Percentiles rank a stretch among this genome's conserved stretches.
Evolutionary conservation across 92 coral and sea anemone genomes (phyloP).

Genomic region (Parazoanthus darwini): DNA sequence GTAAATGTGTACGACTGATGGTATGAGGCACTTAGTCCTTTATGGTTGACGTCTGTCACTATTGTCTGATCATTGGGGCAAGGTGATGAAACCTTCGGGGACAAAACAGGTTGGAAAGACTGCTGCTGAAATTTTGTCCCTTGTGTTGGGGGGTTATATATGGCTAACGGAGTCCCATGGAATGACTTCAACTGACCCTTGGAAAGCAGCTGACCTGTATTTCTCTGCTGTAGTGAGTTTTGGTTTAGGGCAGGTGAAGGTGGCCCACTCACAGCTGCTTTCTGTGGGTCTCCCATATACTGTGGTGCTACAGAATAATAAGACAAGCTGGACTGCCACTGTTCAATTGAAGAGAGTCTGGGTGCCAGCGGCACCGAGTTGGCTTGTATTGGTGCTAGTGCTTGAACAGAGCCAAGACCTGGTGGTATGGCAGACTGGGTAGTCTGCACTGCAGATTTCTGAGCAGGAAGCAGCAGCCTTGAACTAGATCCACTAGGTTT

Average conservation of each 20-base stretch:
- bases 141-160: not conserved
- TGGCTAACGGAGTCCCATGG: constrained; percentile 26
- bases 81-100: constrained; percentile 27
- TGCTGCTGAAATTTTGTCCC: constrained; percentile 12
- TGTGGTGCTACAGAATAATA: constrained; percentile 4
- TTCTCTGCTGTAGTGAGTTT: not conserved
- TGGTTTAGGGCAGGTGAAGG: not conserved
- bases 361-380: constrained; percentile 32
- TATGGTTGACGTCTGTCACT: not conserved
- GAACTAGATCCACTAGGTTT: constrained; percentile 21
- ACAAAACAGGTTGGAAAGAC: constrained; percentile 16
- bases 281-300: constrained; percentile 24
- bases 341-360: constrained; percentile 10
- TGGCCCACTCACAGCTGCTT: not conserved
- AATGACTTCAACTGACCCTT: constrained; percentile 41
- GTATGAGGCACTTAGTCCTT: not conserved
- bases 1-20: not conserved
- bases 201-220: constrained; percentile 2
- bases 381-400: constrained; percentile 6
- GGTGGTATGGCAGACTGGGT: not conserved
- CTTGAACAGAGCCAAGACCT: not conserved
- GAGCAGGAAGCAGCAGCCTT: constrained; percentile 33
- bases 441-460: constrained; percentile 10
- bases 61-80: not conserved
- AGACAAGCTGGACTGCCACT: constrained; percentile 33